Conservation (phyloP, 2,888 invertebrate species). For the Hirtodrosophila alboralis region DNA sequence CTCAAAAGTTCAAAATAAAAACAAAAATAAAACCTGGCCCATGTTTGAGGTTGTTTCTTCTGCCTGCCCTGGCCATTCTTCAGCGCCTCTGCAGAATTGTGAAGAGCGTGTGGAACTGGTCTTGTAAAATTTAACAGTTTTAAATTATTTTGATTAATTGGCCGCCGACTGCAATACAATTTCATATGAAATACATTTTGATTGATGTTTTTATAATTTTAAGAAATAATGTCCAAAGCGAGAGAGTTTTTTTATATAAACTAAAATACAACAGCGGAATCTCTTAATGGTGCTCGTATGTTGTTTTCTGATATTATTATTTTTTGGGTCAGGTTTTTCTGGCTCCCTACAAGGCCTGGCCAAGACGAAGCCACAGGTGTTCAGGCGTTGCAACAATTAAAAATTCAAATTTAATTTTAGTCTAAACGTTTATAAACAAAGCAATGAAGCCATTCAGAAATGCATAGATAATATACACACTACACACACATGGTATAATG, state of each 20-base stretch:
- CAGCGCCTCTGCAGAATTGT: neutral
- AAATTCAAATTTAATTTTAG: slow-evolving; percentile 71
- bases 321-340: neutral
- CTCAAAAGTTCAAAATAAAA: slow-evolving; percentile 52
- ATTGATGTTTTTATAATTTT: slow-evolving; percentile 77
- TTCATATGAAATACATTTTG: slow-evolving; percentile 62
- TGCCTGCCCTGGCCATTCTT: neutral
- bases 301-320: too few species aligned
- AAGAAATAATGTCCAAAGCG: slow-evolving; percentile 15
- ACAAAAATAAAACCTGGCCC: slow-evolving; percentile 34
- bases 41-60: slow-evolving; percentile 10
- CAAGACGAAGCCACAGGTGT: slow-evolving; percentile 56
- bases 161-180: slow-evolving; percentile 41
- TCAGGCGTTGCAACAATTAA: slow-evolving; percentile 52
- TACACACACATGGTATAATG: slow-evolving; percentile 13
- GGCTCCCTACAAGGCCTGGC: too few species aligned
- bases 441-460: slow-evolving; percentile 48
- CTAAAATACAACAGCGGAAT: too few species aligned
- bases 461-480: slow-evolving; percentile 12
- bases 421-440: slow-evolving; percentile 74
- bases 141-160: slow-evolving; percentile 71
- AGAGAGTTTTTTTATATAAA: slow-evolving; percentile 18
- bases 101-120: neutral
- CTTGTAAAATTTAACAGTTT: slow-evolving; percentile 62
- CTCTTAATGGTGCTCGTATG: too few species aligned